Percentiles rank a stretch among this genome's conserved stretches.
Evolutionary conservation across 2,113 vertebrate genomes (phyloP).

Genomic region (Ciconia boyciana): DNA sequence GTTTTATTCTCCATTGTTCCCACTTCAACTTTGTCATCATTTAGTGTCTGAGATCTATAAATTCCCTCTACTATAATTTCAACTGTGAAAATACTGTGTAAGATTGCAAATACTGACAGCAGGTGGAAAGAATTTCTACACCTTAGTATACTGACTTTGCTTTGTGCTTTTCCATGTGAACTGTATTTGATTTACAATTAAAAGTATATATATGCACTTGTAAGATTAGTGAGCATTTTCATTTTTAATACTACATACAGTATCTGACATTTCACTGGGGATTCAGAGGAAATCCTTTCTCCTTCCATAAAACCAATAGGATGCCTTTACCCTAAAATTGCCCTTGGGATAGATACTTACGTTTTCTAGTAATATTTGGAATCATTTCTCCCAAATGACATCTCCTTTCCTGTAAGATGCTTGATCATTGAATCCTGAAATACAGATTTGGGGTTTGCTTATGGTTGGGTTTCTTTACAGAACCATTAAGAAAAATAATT

Average conservation of each 20-base stretch:
- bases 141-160: not conserved
- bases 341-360: not conserved
- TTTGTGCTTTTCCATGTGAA: not conserved
- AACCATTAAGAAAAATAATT: conserved; percentile 43
- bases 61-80: not conserved
- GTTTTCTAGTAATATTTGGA: not conserved
- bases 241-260: not conserved
- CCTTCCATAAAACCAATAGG: not conserved
- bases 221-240: conserved; percentile 13
- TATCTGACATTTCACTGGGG: not conserved
- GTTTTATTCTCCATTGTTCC: not conserved
- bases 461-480: not conserved
- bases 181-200: not conserved
- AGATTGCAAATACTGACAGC: not conserved
- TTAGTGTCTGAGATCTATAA: not conserved
- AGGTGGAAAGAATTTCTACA: not conserved
- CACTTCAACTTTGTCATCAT: not conserved
- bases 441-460: not conserved
- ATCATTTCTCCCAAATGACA: not conserved
- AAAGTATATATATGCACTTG: not conserved
- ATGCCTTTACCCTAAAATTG: conserved; percentile 8
- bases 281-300: conserved; percentile 11
- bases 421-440: not conserved
- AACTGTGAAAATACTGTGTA: not conserved
- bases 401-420: not conserved